Conservation (phyloP, 37 sponge, comb jelly and placozoan species). For the Spongilla lacustris region DNA sequence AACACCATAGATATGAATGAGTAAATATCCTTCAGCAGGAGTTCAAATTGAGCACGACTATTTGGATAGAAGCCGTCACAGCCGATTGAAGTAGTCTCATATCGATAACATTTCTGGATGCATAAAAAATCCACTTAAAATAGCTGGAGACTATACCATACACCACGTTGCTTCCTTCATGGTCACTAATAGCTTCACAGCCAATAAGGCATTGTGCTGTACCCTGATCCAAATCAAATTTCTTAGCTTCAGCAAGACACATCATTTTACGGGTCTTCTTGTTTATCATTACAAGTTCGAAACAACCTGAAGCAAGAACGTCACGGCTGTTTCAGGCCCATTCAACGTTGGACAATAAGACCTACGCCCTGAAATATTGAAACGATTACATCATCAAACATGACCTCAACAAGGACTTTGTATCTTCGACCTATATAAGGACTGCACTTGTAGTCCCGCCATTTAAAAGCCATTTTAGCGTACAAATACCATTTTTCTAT, state of each 20-base stretch:
- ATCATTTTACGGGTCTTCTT: no score
- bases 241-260: constrained; percentile 1
- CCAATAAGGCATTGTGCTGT: neutral
- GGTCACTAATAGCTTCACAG: neutral
- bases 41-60: neutral
- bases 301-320: no score
- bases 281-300: no score
- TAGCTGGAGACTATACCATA: neutral
- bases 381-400: no score
- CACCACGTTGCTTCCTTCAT: neutral
- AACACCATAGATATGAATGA: neutral
- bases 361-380: no score
- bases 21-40: neutral
- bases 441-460: no score
- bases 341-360: no score
- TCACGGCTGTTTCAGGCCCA: no score
- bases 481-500: no score
- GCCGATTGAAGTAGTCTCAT: neutral
- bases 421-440: no score
- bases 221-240: neutral
- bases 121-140: neutral
- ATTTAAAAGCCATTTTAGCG: no score
- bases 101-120: neutral
- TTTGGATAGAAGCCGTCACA: neutral
- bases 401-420: no score